Base-by-base conservation (phyloP, 2,113 vertebrate species). In the Thunnus maccoyii region DNA sequence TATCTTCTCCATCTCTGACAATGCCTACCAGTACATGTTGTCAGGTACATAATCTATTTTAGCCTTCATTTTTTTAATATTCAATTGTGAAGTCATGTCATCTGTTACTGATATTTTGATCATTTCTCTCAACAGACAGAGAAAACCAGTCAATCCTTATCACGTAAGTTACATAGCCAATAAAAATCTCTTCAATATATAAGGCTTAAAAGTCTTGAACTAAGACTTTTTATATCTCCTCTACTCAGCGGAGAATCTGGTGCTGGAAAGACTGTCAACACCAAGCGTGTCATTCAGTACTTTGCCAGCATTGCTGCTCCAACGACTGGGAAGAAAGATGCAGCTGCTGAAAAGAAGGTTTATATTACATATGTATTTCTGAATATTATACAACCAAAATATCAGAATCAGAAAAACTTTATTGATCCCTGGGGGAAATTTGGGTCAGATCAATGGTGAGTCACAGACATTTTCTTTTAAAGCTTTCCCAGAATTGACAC, bases 1-100 rank as follows among this genome's bases (percentile, higher is more conserved):
- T 58, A 97, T 97, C 94, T 97, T 97, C 94, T 97, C 97, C 91
- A 98, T 97, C 94, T 98, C 97, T 18, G 97, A 97, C 83, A 98
- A 96, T 0, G 97, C 96, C 62, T 98, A 98, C 6, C 97, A 98
- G 93, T 95, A 96, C 94, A 97, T 98, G 97, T 90, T 97, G 81
- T 87, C 97, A 86, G 97, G 96, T 97, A 82, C 25, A 78, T 27
- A 8, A 22, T 66, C 17, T 79, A 10, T 50, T 46, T 1, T 12
- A 36, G 32, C 52, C 5, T 41, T 58, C 1, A 30, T 30, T 41
- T 41, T 44, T 48, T 1, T 17, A 25, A 47, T 47, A 11, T 57
- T 72, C 1, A 47, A 0, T 17, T 44, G 1, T 14, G 0, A 47
- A 0, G 0, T 3, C 0, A 15, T n/a, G 4, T 8, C 36, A 50